Evolutionary conservation across 2,113 vertebrate species (phyloP), one percentile per base, ranked within the genome.

Genomic region (Albula glossodonta): DNA sequence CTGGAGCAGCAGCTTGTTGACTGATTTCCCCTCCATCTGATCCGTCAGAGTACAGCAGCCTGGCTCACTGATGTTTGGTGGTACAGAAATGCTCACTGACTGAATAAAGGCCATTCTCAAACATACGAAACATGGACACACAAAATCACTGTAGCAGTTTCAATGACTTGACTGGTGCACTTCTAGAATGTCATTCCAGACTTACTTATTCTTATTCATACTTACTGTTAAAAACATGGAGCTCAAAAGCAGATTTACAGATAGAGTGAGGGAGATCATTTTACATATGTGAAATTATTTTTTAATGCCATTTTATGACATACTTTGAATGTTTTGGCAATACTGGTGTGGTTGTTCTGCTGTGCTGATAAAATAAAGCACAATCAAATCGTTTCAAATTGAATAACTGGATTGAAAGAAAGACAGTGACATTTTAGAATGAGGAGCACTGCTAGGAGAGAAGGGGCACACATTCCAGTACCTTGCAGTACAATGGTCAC

Each of bases 401-500:
- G 31, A 85, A 78, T 31, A 78, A 78, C 22, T 51, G 50, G 80
- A 51, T 56, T 80, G 12, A 66, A 60, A 78, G 80, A 83, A 50
- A 56, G 79, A 84, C 70, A 80, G 70, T 52, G 52, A 52, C 63
- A 77, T 22, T 12, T 78, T 57, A 57, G 31, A 82, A 86, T 78
- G 41, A 82, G 80, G 51, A 51, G 50, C 25, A 90, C 86, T 87
- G 82, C 74, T 78, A 56, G 85, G 81, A 15, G 52, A 83, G 74
- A 83, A 91, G 85, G 70, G 9, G 22, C n/a, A 41, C 78, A 82
- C 86, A 84, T 88, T 87, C 83, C 79, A 70, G 78, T 84, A 82
- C 63, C 49, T 80, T 85, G 81, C 57, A 87, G 70, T 81, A 86
- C 78, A 90, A 87, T 86, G 86, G 82, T 80, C 74, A 77, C 81